Percentiles rank a stretch among this genome's conserved stretches.
phyloP scores from a whole-genome alignment of 2,113 vertebrate species.

The Crotophaga sulcirostris region DNA sequence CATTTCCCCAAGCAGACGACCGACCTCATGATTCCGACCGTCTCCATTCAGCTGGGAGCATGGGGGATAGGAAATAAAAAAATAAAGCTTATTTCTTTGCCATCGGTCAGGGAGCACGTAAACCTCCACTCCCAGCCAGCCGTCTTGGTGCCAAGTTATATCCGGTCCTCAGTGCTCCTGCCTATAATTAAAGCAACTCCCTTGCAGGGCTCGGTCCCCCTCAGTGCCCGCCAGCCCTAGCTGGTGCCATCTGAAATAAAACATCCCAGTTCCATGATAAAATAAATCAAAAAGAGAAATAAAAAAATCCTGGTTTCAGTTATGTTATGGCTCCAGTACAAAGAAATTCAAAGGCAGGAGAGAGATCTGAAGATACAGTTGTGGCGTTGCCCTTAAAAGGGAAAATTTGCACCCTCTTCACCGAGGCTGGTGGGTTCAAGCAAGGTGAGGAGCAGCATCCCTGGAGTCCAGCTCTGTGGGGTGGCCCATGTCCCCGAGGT shows the following conservation, averaged over 20 bases:
- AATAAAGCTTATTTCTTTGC: background rate
- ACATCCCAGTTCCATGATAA: background rate
- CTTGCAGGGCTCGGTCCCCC: background rate
- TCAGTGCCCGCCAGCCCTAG: no score
- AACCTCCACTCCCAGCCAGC: background rate
- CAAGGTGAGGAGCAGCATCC: constrained; percentile 39
- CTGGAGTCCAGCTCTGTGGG: background rate
- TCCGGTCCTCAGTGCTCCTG: background rate
- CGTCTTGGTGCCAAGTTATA: constrained; percentile 8
- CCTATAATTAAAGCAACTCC: background rate
- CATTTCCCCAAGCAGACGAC: background rate
- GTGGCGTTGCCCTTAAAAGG: constrained; percentile 64
- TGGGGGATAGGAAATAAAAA: background rate
- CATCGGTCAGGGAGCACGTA: background rate
- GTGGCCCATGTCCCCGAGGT: background rate
- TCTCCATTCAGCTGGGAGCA: background rate
- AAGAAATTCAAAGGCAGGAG: constrained; percentile 39
- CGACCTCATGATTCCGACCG: rapidly evolving
- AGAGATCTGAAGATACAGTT: constrained; percentile 45
- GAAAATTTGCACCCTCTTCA: constrained; percentile 40
- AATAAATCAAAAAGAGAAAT: constrained; percentile 64
- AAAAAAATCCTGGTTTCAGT: constrained; percentile 14
- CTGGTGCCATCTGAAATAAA: constrained; percentile 47
- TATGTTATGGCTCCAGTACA: constrained; percentile 32
- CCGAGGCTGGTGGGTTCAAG: background rate